A percentile compares a stretch with the other conserved stretches of the same genome.
These are phyloP conservation scores for Emesis castigata DNA, from an alignment of 2,888 invertebrate genomes.

Conservation along the genomic window DNA sequence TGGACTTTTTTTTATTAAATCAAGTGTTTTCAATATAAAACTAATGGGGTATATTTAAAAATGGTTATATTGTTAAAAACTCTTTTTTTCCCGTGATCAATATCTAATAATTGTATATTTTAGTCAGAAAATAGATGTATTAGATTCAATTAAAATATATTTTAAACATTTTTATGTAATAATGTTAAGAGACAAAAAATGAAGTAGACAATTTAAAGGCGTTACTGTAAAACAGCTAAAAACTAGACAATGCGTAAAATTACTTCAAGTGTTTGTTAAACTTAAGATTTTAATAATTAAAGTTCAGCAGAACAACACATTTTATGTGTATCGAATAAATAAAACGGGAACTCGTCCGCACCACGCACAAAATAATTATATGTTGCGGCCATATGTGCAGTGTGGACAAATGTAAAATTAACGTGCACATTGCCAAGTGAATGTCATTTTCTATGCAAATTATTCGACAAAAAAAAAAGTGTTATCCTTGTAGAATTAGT, in stretches of 20 bases:
- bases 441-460: background rate
- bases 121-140: background rate
- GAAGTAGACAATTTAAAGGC: background rate
- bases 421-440: background rate
- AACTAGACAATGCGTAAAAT: background rate
- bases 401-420: background rate
- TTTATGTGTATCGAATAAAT: background rate
- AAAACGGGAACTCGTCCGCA: background rate
- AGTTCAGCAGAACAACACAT: background rate
- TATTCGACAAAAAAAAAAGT: no score
- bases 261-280: background rate
- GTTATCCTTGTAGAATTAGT: no score
- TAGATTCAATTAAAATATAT: slow-evolving; percentile 1
- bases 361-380: background rate
- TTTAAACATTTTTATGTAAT: slow-evolving; percentile 9
- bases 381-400: background rate
- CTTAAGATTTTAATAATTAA: background rate
- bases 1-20: background rate
- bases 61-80: background rate
- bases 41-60: background rate
- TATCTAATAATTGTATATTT: background rate
- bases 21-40: background rate
- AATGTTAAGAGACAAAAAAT: background rate
- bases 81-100: background rate
- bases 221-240: background rate